phyloP scores from a whole-genome alignment of 1,140 invertebrate genomes.

The Pogonus chalceus region DNA sequence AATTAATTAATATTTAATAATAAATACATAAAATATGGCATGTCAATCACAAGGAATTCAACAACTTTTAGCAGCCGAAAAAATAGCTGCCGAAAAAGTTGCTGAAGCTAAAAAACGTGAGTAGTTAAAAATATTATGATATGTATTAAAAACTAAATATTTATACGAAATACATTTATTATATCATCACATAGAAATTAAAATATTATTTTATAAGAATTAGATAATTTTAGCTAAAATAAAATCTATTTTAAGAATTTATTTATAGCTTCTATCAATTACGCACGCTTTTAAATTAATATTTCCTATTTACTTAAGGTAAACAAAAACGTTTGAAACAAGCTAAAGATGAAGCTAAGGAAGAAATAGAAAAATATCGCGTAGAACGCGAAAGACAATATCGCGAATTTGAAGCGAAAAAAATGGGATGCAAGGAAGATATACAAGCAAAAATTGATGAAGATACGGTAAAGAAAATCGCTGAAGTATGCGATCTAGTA shows the following conservation, averaged over 20 bases:
- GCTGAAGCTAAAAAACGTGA: conserved; percentile 96
- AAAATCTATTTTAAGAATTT: background rate
- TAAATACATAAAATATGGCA: conserved; percentile 79
- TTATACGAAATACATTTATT: too few relatives aligned
- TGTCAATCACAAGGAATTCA: conserved; percentile 99
- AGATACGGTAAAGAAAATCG: conserved; percentile 68
- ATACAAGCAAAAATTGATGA: conserved; percentile 74
- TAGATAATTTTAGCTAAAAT: background rate
- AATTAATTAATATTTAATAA: too few relatives aligned
- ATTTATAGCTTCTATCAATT: background rate
- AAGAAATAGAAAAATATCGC: conserved; percentile 92
- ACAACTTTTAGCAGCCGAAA: conserved; percentile 93
- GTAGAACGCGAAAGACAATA: conserved; percentile 79
- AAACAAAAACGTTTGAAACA: conserved; percentile 93
- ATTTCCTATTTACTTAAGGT: conserved; percentile 41
- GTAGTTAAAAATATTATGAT: too few relatives aligned
- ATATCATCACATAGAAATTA: too few relatives aligned
- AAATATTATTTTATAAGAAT: background rate
- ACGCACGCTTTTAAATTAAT: conserved; percentile 16
- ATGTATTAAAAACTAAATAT: too few relatives aligned
- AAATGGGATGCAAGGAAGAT: conserved; percentile 79
- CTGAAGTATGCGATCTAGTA: conserved; percentile 71
- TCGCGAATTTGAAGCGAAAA: conserved; percentile 83
- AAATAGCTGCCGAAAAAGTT: conserved; percentile 97
- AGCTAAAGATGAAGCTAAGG: conserved; percentile 95